A percentile compares a stretch with the other conserved stretches of the same genome.
phyloP scores from a whole-genome alignment of 1,140 invertebrate genomes.

The Macrocentrus cingulum region DNA sequence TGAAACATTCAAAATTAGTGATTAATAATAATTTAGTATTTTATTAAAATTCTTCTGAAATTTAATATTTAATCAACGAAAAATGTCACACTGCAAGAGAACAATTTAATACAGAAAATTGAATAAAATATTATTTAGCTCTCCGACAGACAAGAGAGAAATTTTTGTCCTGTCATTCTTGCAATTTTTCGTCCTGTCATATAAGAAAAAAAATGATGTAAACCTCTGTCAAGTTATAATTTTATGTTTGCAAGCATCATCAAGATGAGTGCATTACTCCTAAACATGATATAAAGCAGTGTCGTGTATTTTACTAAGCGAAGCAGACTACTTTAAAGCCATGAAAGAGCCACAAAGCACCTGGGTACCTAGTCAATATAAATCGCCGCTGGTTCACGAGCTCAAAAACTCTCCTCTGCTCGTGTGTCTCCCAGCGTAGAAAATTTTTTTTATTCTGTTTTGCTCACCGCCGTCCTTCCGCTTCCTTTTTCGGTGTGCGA shows the following conservation, averaged over 20 bases:
- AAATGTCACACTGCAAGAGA: too few relatives aligned
- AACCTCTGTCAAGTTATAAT: not conserved
- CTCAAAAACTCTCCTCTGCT: conserved; percentile 10
- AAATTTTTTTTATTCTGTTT: conserved; percentile 13
- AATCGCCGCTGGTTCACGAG: conserved; percentile 28
- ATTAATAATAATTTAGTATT: too few relatives aligned
- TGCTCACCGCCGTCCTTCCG: conserved; percentile 6
- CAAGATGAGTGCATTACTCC: conserved; percentile 10
- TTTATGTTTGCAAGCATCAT: not conserved
- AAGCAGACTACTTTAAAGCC: conserved; percentile 23
- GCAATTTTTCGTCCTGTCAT: too few relatives aligned
- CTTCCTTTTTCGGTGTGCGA: conserved; percentile 10
- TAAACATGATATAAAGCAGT: conserved; percentile 13
- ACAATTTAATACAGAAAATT: too few relatives aligned
- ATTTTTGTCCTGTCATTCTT: too few relatives aligned
- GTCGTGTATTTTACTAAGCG: conserved; percentile 34
- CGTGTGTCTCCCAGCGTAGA: conserved; percentile 11
- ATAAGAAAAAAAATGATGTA: too few relatives aligned
- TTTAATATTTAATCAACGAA: too few relatives aligned
- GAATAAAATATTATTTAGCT: too few relatives aligned
- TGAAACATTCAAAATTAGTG: too few relatives aligned
- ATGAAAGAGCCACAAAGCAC: conserved; percentile 26
- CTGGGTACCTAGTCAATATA: conserved; percentile 32
- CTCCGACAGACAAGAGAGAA: too few relatives aligned
- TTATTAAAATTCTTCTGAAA: too few relatives aligned